Evolutionary conservation across 2,797 vertebrate genomes (phyloP).

Genomic region (Gymnothorax reevesii): DNA sequence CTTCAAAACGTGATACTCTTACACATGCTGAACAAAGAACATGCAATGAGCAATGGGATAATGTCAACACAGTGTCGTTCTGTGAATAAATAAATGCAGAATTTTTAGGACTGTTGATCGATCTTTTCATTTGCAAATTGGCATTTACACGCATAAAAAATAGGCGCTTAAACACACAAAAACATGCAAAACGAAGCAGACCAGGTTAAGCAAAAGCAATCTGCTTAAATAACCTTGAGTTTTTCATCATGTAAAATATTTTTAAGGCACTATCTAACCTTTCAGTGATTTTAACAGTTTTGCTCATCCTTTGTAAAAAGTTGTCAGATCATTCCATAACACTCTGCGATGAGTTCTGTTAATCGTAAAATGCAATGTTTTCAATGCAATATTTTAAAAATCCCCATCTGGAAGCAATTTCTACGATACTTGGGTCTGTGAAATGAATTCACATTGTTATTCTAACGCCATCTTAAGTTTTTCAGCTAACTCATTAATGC

Average conservation of each 20-base stretch:
- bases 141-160: background rate
- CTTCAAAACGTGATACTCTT: background rate
- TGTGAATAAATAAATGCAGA: background rate
- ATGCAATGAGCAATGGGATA: background rate
- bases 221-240: too few species aligned
- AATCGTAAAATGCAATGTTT: background rate
- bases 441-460: background rate
- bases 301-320: background rate
- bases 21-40: constrained; percentile 22
- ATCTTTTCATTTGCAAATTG: background rate
- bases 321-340: background rate
- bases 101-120: background rate
- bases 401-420: background rate
- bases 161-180: background rate
- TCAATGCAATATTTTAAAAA: background rate
- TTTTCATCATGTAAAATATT: background rate
- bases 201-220: background rate
- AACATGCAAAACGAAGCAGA: background rate
- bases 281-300: background rate
- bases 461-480: background rate
- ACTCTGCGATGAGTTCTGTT: background rate
- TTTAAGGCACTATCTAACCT: background rate
- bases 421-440: background rate
- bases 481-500: background rate
- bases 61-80: background rate